A percentile compares a stretch with the other conserved stretches of the same genome.
These are phyloP conservation scores for Bradypodion pumilum DNA, from an alignment of 2,797 vertebrate genomes.

Conservation along the genomic window DNA sequence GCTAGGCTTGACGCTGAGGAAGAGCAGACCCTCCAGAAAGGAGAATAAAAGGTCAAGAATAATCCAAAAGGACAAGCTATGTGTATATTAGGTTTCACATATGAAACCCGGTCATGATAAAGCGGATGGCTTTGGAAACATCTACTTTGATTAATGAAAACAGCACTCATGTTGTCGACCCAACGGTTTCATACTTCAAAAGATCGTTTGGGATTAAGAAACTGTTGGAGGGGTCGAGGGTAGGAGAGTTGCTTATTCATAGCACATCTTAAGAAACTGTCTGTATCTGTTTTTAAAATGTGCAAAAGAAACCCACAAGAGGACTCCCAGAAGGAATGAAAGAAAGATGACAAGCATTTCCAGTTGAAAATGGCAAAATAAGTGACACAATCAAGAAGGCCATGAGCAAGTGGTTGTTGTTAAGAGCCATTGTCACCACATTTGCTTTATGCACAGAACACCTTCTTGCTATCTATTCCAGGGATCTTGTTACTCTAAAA, in stretches of 20 bases:
- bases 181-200: constrained; percentile 72
- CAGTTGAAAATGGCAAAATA: constrained; percentile 54
- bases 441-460: background rate
- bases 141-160: constrained; percentile 80
- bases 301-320: background rate
- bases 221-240: constrained; percentile 17
- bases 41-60: constrained; percentile 70
- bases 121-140: constrained; percentile 78
- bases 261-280: constrained; percentile 62
- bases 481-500: background rate
- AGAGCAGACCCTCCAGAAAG: constrained; percentile 66
- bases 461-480: background rate
- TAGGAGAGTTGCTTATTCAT: constrained; percentile 60
- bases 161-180: constrained; percentile 67
- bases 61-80: constrained; percentile 75
- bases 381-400: constrained; percentile 64
- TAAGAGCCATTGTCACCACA: background rate
- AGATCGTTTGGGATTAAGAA: constrained; percentile 67
- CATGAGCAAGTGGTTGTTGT: constrained; percentile 44
- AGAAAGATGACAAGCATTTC: constrained; percentile 48
- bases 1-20: constrained; percentile 62
- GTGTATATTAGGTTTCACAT: constrained; percentile 76
- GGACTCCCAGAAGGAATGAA: constrained; percentile 33
- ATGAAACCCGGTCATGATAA: constrained; percentile 77
- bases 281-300: constrained; percentile 9